Percentiles rank a stretch among this genome's conserved stretches.
Evolutionary conservation across 1,140 invertebrate genomes (phyloP).

Genomic region (Chionoecetes opilio): DNA sequence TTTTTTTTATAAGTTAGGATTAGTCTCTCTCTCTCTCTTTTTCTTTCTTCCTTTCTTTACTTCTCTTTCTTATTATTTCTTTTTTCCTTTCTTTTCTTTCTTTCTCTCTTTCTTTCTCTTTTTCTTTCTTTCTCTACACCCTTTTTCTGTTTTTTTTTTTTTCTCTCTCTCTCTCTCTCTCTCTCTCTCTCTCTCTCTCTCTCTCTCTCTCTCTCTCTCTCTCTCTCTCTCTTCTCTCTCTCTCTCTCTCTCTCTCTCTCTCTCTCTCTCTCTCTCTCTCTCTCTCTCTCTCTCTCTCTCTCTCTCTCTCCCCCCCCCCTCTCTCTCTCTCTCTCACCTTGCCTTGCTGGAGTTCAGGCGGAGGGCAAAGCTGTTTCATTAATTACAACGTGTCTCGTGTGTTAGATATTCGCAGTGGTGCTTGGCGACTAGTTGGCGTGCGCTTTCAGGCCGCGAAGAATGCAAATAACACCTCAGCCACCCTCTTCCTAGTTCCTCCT

Average conservation of each 20-base stretch:
- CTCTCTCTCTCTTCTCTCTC: conserved; percentile 37
- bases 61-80: background rate
- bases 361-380: too few relatives aligned
- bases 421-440: too few relatives aligned
- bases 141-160: background rate
- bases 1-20: too few relatives aligned
- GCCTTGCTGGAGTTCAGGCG: too few relatives aligned
- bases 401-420: too few relatives aligned
- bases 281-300: conserved; percentile 44
- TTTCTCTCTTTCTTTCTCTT: background rate
- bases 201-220: conserved; percentile 21
- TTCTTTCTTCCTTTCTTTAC: background rate
- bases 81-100: too few relatives aligned
- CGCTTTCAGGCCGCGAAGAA: too few relatives aligned
- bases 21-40: conserved; percentile 52
- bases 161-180: too few relatives aligned
- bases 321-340: background rate
- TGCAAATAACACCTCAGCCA: background rate
- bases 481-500: background rate
- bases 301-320: background rate
- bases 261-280: conserved; percentile 44
- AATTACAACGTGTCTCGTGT: too few relatives aligned
- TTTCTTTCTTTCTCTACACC: background rate
- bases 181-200: background rate
- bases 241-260: conserved; percentile 45